These are phyloP conservation scores for Sussaba pulchella DNA, from an alignment of 2,888 invertebrate species.

Conservation along the genomic window DNA sequence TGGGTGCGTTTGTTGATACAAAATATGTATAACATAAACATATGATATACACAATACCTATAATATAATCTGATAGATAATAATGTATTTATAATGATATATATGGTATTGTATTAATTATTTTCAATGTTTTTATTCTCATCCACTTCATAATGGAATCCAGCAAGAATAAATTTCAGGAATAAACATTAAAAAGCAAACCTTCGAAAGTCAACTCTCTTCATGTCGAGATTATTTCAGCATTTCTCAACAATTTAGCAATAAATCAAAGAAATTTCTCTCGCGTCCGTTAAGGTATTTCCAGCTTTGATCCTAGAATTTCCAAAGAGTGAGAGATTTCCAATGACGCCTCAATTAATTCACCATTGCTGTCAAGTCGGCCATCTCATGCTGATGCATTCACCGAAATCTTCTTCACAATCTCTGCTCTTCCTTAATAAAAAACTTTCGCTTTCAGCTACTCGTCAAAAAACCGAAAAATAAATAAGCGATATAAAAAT, in stretches of 20 bases:
- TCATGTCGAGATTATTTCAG: not conserved
- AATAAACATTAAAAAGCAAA: not conserved
- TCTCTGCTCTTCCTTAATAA: not conserved
- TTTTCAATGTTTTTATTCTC: too few relatives aligned
- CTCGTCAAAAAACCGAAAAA: too few relatives aligned
- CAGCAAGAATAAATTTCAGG: too few relatives aligned
- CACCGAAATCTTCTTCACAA: not conserved
- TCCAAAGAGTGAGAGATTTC: not conserved
- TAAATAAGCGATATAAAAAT: too few relatives aligned
- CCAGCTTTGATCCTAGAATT: not conserved
- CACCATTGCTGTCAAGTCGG: not conserved
- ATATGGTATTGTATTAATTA: too few relatives aligned
- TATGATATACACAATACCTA: too few relatives aligned
- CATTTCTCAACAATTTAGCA: not conserved
- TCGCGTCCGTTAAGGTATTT: not conserved
- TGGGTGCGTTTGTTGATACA: too few relatives aligned
- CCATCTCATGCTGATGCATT: not conserved
- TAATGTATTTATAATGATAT: too few relatives aligned
- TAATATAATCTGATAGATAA: too few relatives aligned
- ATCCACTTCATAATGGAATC: too few relatives aligned
- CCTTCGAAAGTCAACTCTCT: conserved; percentile 24
- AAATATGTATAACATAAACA: too few relatives aligned
- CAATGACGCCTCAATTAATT: conserved; percentile 7
- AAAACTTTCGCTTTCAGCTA: not conserved
- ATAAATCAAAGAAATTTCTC: not conserved